A percentile compares a stretch with the other conserved stretches of the same genome.
Conservation (phyloP, 1,140 invertebrate genomes). For the Hermetia illucens region DNA sequence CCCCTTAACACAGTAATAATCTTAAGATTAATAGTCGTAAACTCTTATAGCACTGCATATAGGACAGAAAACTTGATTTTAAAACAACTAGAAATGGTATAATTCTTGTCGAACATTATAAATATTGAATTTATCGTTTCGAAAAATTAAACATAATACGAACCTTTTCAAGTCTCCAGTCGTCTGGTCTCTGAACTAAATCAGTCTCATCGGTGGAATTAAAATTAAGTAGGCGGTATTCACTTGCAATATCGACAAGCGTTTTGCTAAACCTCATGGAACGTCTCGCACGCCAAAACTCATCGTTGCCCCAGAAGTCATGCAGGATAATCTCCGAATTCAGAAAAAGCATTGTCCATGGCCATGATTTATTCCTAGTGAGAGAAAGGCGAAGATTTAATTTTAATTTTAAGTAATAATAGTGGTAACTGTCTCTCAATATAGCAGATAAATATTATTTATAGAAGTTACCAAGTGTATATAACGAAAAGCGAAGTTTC, state of each 20-base stretch:
- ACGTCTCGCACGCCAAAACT: conserved; percentile 75
- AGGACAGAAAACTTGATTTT: too few species aligned
- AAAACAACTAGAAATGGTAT: neutral
- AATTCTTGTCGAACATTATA: neutral
- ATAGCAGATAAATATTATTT: too few species aligned
- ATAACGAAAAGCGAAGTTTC: too few species aligned
- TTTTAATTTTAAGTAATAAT: too few species aligned
- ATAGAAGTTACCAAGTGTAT: too few species aligned
- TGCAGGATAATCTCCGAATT: conserved; percentile 83
- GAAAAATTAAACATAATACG: neutral
- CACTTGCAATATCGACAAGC: conserved; percentile 51
- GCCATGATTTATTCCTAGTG: conserved; percentile 11
- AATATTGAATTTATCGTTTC: neutral
- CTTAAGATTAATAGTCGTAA: too few species aligned
- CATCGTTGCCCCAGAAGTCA: conserved; percentile 62
- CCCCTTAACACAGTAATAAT: too few species aligned
- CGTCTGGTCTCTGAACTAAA: conserved; percentile 16
- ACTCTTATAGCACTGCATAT: too few species aligned
- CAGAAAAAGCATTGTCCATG: conserved; percentile 60
- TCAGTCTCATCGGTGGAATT: conserved; percentile 40
- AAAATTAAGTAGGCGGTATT: conserved; percentile 53
- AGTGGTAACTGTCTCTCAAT: too few species aligned
- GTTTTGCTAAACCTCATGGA: conserved; percentile 78
- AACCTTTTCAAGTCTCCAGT: conserved; percentile 23
- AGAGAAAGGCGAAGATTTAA: conserved; percentile 13